A percentile compares a stretch with the other conserved stretches of the same genome.
Conservation (phyloP, 2,888 invertebrate species). For the Entomobrya proxima region DNA sequence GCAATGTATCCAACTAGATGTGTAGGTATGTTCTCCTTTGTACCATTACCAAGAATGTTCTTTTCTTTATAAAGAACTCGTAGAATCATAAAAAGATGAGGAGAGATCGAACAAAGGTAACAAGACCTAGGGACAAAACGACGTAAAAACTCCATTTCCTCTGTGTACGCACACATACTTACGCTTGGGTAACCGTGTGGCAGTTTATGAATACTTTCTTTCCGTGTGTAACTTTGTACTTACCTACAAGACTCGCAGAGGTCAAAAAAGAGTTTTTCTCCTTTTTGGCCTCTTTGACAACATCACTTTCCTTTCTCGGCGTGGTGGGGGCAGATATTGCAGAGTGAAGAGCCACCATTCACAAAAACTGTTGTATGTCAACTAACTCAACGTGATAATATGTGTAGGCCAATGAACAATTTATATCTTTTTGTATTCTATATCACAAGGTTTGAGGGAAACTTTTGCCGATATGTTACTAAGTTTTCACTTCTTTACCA, state of each 20-base stretch:
- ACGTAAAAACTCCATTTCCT: constrained; percentile 41
- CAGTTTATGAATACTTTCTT: constrained; percentile 22
- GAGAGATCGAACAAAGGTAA: constrained; percentile 47
- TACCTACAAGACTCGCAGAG: constrained; percentile 9
- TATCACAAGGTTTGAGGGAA: too few relatives aligned
- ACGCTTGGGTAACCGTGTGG: too few relatives aligned
- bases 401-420: too few relatives aligned
- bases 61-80: neutral
- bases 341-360: neutral
- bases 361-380: neutral
- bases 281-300: constrained; percentile 41
- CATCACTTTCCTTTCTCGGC: constrained; percentile 2
- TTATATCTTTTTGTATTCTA: too few relatives aligned
- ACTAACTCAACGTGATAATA: neutral
- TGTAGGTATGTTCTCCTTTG: too few relatives aligned
- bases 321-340: neutral
- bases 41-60: too few relatives aligned
- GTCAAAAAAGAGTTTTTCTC: constrained; percentile 43
- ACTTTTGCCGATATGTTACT: too few relatives aligned
- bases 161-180: constrained; percentile 10
- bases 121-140: constrained; percentile 38
- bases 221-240: neutral
- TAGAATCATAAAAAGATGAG: neutral
- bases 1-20: too few relatives aligned
- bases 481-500: neutral